A percentile compares a stretch with the other conserved stretches of the same genome.
These are phyloP conservation scores for Agonopterix alstromeriana DNA, from an alignment of 2,888 invertebrate species.

Conservation along the genomic window DNA sequence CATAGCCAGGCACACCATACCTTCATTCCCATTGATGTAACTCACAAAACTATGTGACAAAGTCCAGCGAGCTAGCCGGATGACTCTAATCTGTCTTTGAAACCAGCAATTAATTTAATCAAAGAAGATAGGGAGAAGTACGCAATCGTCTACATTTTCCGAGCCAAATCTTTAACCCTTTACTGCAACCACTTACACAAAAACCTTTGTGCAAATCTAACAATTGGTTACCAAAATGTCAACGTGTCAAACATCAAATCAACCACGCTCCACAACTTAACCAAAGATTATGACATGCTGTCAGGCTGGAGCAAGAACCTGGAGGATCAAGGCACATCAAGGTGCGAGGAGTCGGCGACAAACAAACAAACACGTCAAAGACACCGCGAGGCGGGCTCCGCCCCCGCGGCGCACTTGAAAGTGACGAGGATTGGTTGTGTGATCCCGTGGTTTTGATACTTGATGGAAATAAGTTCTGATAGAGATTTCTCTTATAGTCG, in stretches of 20 bases:
- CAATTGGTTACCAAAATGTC: neutral
- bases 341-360: conserved; percentile 21
- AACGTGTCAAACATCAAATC: too few relatives aligned
- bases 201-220: neutral
- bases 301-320: neutral
- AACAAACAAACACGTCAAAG: conserved; percentile 29
- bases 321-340: neutral
- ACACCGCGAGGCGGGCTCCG: conserved; percentile 15
- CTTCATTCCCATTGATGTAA: too few relatives aligned
- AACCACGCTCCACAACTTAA: conserved; percentile 3
- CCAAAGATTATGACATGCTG: neutral
- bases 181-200: too few relatives aligned
- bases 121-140: too few relatives aligned
- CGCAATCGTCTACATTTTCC: too few relatives aligned
- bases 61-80: too few relatives aligned
- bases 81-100: too few relatives aligned
- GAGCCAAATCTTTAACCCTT: too few relatives aligned
- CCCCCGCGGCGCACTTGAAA: conserved; percentile 9
- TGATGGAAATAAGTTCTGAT: neutral
- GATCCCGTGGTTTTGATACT: conserved; percentile 8
- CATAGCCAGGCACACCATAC: too few relatives aligned
- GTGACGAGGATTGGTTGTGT: neutral
- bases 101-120: too few relatives aligned
- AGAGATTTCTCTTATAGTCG: too few relatives aligned
- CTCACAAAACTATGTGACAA: too few relatives aligned